Base-by-base conservation (phyloP, 2,888 invertebrate genomes). In the Trissolcus japonicus region DNA sequence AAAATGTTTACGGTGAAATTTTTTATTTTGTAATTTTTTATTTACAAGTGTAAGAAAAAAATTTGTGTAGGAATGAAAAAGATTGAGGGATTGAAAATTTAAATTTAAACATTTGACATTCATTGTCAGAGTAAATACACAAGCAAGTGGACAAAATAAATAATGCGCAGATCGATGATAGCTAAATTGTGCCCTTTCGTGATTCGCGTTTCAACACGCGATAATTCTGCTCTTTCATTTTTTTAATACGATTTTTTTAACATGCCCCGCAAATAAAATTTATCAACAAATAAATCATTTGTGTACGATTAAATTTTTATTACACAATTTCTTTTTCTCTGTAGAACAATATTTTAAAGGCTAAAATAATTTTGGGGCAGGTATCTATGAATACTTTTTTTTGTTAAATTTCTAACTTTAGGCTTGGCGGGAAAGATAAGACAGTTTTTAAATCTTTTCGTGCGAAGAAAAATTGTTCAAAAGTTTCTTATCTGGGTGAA, bases 121-220 rank as follows among this genome's bases (percentile, higher is more conserved):
- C 62, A 75, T 68, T 46, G 56, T 62, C 35, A 43, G 41, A 35
- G 11, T 2, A n/a, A 21, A 59, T 60, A 62, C 62, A 74, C 57
- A 75, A 54, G 59, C 57, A 41, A 59, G 62, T 51, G 68, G 59
- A 62, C 59, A 62, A 68, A 75, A 73, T 66, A 66, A 66, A 73
- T 66, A 65, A 68, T 35, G 35, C 75, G 40, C 57, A 75, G 75
- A 75, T 68, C 57, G 7, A 21, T 59, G 75, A 75, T 75, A 68
- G 63, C 63, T 63, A 68, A 75, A 68, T 68, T 61, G 63, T 50
- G 69, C 56, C 69, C 71, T 76, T 76, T 66, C 76, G 76, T 76
- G 76, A 71, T 76, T 66, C 65, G 55, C 61, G 51, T 56, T 41
- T 66, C 65, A 16, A 46, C 62, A 48, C 59, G 69, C 66, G 56